Percentiles rank a stretch among this genome's conserved stretches.
Evolutionary conservation across 2,113 vertebrate species (phyloP).

Genomic region (Xiphophorus maculatus): DNA sequence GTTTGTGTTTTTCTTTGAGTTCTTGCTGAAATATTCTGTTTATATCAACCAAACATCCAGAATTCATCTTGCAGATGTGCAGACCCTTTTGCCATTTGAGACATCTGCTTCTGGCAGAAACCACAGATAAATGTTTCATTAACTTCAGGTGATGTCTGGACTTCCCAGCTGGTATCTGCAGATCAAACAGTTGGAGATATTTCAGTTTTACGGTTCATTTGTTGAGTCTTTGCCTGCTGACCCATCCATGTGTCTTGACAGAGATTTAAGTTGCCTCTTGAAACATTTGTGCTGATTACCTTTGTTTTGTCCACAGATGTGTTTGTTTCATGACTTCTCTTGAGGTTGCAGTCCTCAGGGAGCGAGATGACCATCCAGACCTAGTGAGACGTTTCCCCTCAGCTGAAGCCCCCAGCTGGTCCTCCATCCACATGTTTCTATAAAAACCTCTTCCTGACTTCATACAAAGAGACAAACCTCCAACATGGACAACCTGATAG

Average conservation of each 20-base stretch:
- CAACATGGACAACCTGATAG: constrained; percentile 90
- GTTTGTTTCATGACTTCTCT: constrained; percentile 9
- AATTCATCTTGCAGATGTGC: not conserved
- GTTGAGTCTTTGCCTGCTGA: too few relatives aligned
- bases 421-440: constrained; percentile 20
- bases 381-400: not conserved
- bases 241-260: too few relatives aligned
- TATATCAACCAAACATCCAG: too few relatives aligned
- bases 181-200: too few relatives aligned
- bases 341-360: constrained; percentile 49
- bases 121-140: too few relatives aligned
- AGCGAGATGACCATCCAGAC: constrained; percentile 21
- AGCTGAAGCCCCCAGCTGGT: constrained; percentile 2
- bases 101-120: not conserved
- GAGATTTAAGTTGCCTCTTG: too few relatives aligned
- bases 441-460: not conserved
- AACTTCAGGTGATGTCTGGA: too few relatives aligned
- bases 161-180: too few relatives aligned
- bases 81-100: not conserved
- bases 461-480: not conserved
- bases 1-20: too few relatives aligned
- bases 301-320: constrained; percentile 51
- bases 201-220: too few relatives aligned
- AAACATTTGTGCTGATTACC: not conserved
- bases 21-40: too few relatives aligned